Percentiles rank a stretch among this genome's conserved stretches.
phyloP scores from a whole-genome alignment of 2,888 invertebrate genomes.

The Pomacea canaliculata region DNA sequence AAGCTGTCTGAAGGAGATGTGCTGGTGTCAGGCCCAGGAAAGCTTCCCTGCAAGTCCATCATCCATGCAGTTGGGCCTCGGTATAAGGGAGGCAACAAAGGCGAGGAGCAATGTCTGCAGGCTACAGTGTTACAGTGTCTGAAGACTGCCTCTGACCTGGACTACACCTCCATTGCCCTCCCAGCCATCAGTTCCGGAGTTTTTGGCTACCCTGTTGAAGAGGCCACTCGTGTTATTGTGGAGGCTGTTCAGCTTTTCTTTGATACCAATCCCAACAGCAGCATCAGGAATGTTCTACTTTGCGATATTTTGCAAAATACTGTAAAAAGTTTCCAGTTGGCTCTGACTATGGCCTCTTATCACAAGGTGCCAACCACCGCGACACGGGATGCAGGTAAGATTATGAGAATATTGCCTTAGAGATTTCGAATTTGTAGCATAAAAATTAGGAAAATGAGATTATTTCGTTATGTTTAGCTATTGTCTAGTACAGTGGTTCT shows the following conservation, averaged over 20 bases:
- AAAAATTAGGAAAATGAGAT: no score
- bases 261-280: no score
- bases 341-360: no score
- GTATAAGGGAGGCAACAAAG: slow-evolving; percentile 29
- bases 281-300: no score
- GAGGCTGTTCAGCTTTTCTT: not conserved
- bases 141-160: not conserved
- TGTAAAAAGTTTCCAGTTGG: no score
- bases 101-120: slow-evolving; percentile 32
- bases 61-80: slow-evolving; percentile 42
- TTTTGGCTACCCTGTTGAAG: slow-evolving; percentile 1
- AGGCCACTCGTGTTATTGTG: not conserved
- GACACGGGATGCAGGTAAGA: no score
- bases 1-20: not conserved
- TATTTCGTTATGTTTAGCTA: no score
- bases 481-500: no score
- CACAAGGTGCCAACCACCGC: no score
- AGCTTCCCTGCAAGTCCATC: slow-evolving; percentile 27
- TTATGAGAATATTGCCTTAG: no score
- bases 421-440: no score
- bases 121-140: slow-evolving; percentile 33
- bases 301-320: no score
- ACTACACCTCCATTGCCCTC: slow-evolving; percentile 44
- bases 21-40: not conserved
- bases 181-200: slow-evolving; percentile 56